Percentiles rank a stretch among this genome's conserved stretches.
phyloP scores from a whole-genome alignment of 2,113 vertebrate genomes.

The Trichechus manatus region DNA sequence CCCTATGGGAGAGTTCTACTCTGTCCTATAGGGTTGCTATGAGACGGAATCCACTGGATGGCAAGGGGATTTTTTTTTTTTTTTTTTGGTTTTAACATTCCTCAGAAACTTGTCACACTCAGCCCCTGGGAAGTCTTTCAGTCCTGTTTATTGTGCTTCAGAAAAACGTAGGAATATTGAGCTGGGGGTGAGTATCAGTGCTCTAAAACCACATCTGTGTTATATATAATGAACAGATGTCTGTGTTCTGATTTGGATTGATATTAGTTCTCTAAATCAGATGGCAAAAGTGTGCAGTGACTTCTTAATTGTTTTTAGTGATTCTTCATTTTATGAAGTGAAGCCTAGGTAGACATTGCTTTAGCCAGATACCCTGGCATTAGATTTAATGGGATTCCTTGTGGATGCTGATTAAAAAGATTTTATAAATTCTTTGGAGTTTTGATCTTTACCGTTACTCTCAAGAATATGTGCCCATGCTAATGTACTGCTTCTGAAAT shows the following conservation, averaged over 20 bases:
- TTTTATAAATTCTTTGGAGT: slow-evolving; percentile 65
- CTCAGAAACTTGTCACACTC: neutral
- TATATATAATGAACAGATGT: no score
- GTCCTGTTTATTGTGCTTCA: neutral
- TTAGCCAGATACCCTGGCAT: slow-evolving; percentile 17
- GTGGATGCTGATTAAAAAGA: slow-evolving; percentile 64
- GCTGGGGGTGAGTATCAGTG: neutral
- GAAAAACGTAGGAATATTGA: neutral
- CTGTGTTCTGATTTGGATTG: neutral
- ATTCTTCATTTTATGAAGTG: neutral
- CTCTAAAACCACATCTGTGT: neutral
- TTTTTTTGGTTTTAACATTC: no score
- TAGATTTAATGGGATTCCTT: slow-evolving; percentile 56
- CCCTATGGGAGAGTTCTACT: no score
- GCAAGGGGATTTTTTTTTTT: no score
- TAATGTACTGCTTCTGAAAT: slow-evolving; percentile 55
- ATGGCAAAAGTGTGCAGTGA: neutral
- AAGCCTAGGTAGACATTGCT: neutral
- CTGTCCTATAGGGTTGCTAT: no score
- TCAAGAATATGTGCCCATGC: neutral
- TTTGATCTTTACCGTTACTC: slow-evolving; percentile 64
- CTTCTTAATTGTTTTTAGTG: neutral
- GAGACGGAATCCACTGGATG: no score
- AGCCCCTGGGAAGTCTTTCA: neutral
- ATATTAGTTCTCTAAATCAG: neutral